These are phyloP conservation scores for Bombus fervidus DNA, from an alignment of 1,140 invertebrate species.

Conservation along the genomic window DNA sequence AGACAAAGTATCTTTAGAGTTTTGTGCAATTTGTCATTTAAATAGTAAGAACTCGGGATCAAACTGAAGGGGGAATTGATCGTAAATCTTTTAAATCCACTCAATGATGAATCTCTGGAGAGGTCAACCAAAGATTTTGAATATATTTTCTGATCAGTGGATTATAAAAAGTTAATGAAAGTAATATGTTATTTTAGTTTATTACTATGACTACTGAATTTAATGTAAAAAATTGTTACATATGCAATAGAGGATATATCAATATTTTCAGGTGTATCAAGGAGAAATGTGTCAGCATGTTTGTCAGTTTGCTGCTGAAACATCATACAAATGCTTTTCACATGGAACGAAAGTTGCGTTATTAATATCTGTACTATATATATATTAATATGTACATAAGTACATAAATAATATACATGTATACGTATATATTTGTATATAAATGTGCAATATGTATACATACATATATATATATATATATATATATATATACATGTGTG, in stretches of 20 bases:
- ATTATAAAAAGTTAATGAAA: constrained; percentile 10
- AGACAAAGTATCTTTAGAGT: constrained; percentile 83
- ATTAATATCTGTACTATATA: constrained; percentile 34
- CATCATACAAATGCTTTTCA: constrained; percentile 7
- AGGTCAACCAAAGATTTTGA: background rate
- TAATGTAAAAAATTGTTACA: background rate
- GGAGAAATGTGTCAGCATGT: constrained; percentile 17
- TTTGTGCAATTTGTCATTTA: constrained; percentile 80
- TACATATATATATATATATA: background rate
- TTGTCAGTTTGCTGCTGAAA: background rate
- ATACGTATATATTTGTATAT: background rate
- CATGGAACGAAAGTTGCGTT: constrained; percentile 51
- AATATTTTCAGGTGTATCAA: constrained; percentile 34
- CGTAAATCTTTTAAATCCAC: background rate
- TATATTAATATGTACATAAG: background rate
- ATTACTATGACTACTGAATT: background rate
- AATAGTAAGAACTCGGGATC: constrained; percentile 67
- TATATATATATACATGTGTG: background rate
- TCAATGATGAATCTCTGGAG: background rate
- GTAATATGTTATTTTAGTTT: constrained; percentile 5
- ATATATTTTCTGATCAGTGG: constrained; percentile 39
- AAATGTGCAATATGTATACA: background rate
- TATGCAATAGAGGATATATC: background rate
- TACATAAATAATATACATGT: constrained; percentile 34
- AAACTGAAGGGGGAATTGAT: constrained; percentile 52